Base-by-base conservation (phyloP, 1,140 invertebrate genomes). In the Drosophila hydei region DNA sequence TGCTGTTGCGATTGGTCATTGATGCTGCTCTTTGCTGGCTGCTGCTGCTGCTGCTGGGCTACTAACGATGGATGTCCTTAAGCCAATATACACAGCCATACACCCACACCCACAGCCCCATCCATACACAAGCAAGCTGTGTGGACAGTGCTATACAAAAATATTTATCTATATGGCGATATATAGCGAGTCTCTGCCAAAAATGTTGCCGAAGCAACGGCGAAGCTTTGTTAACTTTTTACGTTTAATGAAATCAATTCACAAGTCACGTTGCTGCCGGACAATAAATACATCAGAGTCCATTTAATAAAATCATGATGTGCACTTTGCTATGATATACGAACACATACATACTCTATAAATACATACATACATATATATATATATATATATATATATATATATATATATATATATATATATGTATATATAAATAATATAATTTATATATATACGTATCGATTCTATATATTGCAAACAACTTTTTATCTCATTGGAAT, bases 281-380 rank as follows among this genome's bases (percentile, higher is more conserved):
- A 91, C 89, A 91, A 91, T 91, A 91, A 91, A 91, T 91, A 91
- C 79, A 91, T 91, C 89, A 91, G 89, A 91, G 89, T 89, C 89
- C 84, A 91, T 91, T 91, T 91, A 91, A 91, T 91, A 91, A 90
- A 91, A 91, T 91, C 89, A 91, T 91, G 89, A 91, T 84, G 84
- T 89, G 84, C 84, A 88, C 84, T 88, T 91, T 83, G 72, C 77
- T 75, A 77, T 89, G 62, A 84, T 89, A 77, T 60, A 63, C 70
- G 38, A 21, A 74, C 47, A 62, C 47, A 61, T 12, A 30, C 25
- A 42, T 56, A 52, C 14, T 33, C 30, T 33, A 33, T 11, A 19
- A 23, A 61, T 19, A 50, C 45, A 42, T 56, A 11, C 27, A 42
- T 58, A 43, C 12, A n/a, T 23, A 62, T 27, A 76, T 58, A 62